Evolutionary conservation across 1,140 invertebrate genomes (phyloP).

Genomic region (Whitmania pigra): DNA sequence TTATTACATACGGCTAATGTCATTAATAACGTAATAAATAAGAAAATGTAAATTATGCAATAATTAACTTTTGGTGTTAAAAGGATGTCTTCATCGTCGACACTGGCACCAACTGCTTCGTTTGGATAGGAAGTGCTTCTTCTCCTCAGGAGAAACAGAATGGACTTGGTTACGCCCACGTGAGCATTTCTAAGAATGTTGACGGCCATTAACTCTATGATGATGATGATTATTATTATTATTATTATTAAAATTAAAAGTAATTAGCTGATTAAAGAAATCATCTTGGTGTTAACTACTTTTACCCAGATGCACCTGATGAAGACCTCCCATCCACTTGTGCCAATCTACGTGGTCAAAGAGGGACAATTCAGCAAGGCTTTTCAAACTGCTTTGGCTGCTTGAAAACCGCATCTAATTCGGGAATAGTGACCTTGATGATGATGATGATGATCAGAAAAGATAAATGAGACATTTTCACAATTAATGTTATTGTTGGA

Average conservation of each 20-base stretch:
- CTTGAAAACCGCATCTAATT: neutral
- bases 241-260: neutral
- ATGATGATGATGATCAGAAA: too few species aligned
- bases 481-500: too few species aligned
- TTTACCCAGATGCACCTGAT: constrained; percentile 1
- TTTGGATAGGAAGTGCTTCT: constrained; percentile 21
- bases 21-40: too few species aligned
- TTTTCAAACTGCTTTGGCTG: constrained; percentile 2
- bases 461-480: too few species aligned
- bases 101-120: constrained; percentile 21
- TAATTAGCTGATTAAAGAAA: too few species aligned
- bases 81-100: constrained; percentile 26
- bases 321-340: constrained; percentile 11
- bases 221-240: neutral
- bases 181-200: neutral
- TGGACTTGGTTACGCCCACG: constrained; percentile 24
- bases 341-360: neutral
- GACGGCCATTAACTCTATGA: neutral
- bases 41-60: too few species aligned
- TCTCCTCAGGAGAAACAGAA: constrained; percentile 25
- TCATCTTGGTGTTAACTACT: neutral
- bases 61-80: neutral
- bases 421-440: neutral
- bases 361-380: constrained; percentile 17
- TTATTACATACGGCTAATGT: too few species aligned